Conservation (phyloP, 2,797 vertebrate genomes). For the Mastacembelus armatus region DNA sequence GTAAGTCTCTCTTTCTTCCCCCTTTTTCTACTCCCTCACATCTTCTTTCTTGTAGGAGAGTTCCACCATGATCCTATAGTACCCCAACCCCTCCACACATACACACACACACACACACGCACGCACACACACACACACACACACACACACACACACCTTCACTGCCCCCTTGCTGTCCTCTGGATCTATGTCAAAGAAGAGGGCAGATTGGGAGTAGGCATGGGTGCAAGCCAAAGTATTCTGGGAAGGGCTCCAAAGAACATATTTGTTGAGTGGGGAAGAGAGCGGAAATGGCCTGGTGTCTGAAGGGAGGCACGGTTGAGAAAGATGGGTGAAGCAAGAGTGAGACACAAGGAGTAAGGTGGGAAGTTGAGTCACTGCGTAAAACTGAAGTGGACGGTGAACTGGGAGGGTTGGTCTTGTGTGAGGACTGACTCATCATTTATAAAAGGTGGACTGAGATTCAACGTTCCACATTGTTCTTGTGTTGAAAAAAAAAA, state of each 20-base stretch:
- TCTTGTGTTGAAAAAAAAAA: not conserved
- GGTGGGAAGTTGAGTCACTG: conserved; percentile 56
- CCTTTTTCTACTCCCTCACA: not conserved
- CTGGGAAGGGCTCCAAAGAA: conserved; percentile 88
- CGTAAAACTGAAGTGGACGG: conserved; percentile 41
- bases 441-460: conserved; percentile 11
- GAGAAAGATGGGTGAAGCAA: conserved; percentile 78
- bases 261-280: conserved; percentile 87
- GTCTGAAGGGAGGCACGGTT: conserved; percentile 69
- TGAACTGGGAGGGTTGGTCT: conserved; percentile 3
- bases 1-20: conserved; percentile 16
- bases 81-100: too few relatives aligned
- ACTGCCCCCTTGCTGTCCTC: conserved; percentile 74
- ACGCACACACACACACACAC: too few relatives aligned
- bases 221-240: conserved; percentile 81
- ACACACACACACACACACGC: conserved; percentile 54
- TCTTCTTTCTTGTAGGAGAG: conserved; percentile 32
- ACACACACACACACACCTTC: too few relatives aligned
- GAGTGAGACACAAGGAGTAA: conserved; percentile 72
- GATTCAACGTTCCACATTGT: not conserved
- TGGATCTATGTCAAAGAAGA: conserved; percentile 81
- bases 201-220: conserved; percentile 79
- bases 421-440: conserved; percentile 41
- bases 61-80: conserved; percentile 44
- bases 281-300: conserved; percentile 84